These are phyloP conservation scores for Caranx ignobilis DNA, from an alignment of 2,113 vertebrate species.

Conservation along the genomic window DNA sequence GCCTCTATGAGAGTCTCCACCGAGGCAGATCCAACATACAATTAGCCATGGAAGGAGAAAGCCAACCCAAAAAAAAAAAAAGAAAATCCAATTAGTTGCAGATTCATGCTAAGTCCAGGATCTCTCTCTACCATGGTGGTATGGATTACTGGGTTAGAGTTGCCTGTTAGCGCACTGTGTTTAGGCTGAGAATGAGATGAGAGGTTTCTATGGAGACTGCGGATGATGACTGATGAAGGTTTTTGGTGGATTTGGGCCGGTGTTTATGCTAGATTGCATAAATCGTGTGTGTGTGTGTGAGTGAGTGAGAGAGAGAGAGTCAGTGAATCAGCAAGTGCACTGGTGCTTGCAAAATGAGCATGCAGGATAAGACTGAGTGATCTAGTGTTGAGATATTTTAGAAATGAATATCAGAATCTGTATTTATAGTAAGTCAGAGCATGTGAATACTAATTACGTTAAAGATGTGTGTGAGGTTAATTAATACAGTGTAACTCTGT, in stretches of 20 bases:
- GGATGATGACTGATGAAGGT: conserved; percentile 48
- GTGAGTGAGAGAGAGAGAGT: neutral
- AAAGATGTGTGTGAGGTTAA: neutral
- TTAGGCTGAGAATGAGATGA: conserved; percentile 34
- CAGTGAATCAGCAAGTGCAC: conserved; percentile 22
- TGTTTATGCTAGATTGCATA: conserved; percentile 60
- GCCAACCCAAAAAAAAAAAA: conserved; percentile 46
- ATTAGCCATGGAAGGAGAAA: conserved; percentile 53
- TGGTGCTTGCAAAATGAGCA: conserved; percentile 29
- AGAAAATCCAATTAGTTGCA: conserved; percentile 73
- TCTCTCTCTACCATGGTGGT: conserved; percentile 54
- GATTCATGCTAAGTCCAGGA: conserved; percentile 63
- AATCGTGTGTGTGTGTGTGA: conserved; percentile 10
- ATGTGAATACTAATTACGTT: neutral
- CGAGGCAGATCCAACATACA: conserved; percentile 51
- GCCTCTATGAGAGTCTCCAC: conserved; percentile 44
- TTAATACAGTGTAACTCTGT: neutral
- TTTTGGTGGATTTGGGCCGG: conserved; percentile 45
- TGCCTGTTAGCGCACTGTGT: conserved; percentile 36
- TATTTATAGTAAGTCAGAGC: neutral
- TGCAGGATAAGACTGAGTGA: neutral
- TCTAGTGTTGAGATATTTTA: neutral
- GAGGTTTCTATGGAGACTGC: conserved; percentile 63
- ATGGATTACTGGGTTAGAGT: conserved; percentile 65
- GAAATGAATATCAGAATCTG: conserved; percentile 1